phyloP scores from a whole-genome alignment of 2,113 vertebrate species.

The Urocitellus parryii region DNA sequence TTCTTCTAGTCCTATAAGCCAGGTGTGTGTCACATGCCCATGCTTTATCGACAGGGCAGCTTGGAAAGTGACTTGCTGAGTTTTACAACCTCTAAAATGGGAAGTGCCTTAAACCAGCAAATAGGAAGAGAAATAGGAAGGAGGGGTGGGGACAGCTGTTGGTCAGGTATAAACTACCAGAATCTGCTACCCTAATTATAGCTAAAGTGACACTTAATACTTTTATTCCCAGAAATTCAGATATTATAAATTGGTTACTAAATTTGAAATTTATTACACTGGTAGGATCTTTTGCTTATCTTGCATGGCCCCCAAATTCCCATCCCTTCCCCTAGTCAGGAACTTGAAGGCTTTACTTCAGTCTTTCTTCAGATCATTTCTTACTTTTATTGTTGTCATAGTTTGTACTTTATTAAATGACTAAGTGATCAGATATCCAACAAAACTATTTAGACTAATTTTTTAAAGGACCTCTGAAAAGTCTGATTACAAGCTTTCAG shows the following conservation, averaged over 20 bases:
- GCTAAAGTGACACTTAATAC: neutral
- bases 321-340: neutral
- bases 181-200: neutral
- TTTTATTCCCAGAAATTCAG: slow-evolving; percentile 9
- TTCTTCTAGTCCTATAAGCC: neutral
- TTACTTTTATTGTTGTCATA: neutral
- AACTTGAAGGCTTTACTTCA: neutral
- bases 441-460: neutral
- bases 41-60: neutral
- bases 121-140: neutral
- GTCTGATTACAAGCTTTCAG: slow-evolving; percentile 15
- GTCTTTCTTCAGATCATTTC: slow-evolving; percentile 13
- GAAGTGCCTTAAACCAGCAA: neutral
- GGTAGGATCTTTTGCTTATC: neutral
- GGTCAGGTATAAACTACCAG: neutral
- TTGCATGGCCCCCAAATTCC: neutral
- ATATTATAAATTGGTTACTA: neutral
- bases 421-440: neutral
- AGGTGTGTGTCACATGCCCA: neutral
- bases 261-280: neutral
- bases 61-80: neutral
- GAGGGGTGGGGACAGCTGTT: neutral
- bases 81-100: neutral
- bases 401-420: slow-evolving; percentile 13
- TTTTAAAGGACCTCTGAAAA: slow-evolving; percentile 41